Evolutionary conservation across 2,797 vertebrate species (phyloP), one percentile per base, ranked within the genome.

Genomic region (Eulemur albifrons): DNA sequence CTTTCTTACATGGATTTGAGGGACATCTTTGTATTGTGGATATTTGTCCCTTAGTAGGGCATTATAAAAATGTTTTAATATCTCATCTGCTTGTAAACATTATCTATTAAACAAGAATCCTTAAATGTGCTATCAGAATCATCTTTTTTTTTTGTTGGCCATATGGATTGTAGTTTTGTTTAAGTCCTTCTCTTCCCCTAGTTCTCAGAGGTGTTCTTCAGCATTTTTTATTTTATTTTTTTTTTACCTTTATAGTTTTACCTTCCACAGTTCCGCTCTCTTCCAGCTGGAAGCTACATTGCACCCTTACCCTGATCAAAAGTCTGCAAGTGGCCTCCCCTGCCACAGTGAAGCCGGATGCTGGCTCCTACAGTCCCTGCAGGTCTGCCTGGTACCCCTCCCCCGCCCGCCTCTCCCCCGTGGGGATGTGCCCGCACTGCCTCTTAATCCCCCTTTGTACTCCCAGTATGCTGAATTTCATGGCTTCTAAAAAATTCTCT

Each of bases 181-280:
- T 59, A 84, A 82, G 17, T 73, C 10, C 25, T 82, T 85, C 32
- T 76, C 25, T 92, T 7, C 7, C 15, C 0, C 10, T 75, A 1
- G 13, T 8, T 75, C 84, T 96, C 70, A 83, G 20, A 92, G 43
- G 43, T 82, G 25, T 61, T 77, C 35, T 63, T 23, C 2, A 8
- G 27, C 27, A n/a, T 89, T 84, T 80, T 12, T 45, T 43, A 8
- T 43, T 45, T 11, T 45, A 11, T 45, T 45, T 13, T 59, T 85
- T 25, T 80, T 77, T 87, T 84, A 84, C 59, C 40, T 90, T 73
- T n/a, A 32, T 85, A 63, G 40, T 96, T 81, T 95, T 65, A 12
- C 23, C 15, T 94, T 67, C 90, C 35, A 73, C 32, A 30, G 0
- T 76, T 89, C 4, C 10, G 18, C 61, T 86, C 40, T 72, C 59